A percentile compares a stretch with the other conserved stretches of the same genome.
These are phyloP conservation scores for Archocentrus centrarchus DNA, from an alignment of 2,113 vertebrate genomes.

Conservation along the genomic window DNA sequence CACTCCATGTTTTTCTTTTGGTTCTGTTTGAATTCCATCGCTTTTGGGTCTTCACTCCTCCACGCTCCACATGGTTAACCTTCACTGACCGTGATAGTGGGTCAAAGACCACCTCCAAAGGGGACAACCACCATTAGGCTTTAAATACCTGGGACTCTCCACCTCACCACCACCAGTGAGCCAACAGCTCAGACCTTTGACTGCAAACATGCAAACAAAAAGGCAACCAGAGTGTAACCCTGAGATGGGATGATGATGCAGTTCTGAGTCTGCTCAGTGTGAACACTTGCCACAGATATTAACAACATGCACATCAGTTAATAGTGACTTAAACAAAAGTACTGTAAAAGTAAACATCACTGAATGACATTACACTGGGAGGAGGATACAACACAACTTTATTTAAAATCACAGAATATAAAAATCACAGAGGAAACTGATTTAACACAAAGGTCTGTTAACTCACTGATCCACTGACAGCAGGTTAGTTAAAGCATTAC, in stretches of 20 bases:
- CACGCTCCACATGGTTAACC: too few relatives aligned
- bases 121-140: too few relatives aligned
- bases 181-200: not conserved
- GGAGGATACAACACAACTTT: constrained; percentile 11
- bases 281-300: not conserved
- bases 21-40: too few relatives aligned
- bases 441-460: not conserved
- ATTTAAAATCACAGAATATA: constrained; percentile 17
- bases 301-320: not conserved
- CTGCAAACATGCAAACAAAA: not conserved
- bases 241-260: not conserved
- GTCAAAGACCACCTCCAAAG: too few relatives aligned
- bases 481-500: not conserved
- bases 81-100: too few relatives aligned
- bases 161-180: too few relatives aligned
- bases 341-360: too few relatives aligned
- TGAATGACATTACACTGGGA: not conserved
- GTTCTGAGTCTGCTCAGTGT: not conserved
- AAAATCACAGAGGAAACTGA: not conserved
- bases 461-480: not conserved
- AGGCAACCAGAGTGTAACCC: not conserved
- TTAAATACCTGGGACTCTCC: too few relatives aligned
- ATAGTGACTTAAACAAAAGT: not conserved
- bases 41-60: too few relatives aligned
- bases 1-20: too few relatives aligned